Base-by-base conservation (phyloP, 2,888 invertebrate species). In the Acutogordius australiensis region DNA sequence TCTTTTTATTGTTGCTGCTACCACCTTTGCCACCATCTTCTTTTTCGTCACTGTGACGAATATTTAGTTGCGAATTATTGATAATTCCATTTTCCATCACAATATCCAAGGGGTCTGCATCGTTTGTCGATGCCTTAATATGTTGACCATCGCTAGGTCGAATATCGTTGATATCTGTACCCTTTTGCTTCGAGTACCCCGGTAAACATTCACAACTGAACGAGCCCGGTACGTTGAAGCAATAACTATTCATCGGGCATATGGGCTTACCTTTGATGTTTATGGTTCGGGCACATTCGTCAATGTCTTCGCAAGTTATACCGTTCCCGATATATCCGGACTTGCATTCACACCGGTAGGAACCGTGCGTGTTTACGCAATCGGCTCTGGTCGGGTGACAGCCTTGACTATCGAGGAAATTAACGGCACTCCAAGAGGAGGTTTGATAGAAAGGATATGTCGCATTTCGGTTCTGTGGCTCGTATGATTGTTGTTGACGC, bases 191-290 rank as follows among this genome's bases (percentile, higher is more conserved):
- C 28, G 28, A 4, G 23, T 18, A 57, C 18, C 58, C 58, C 13
- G 58, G 58, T 18, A 29, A 18, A 30, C 58, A 57, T 57, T 57
- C 13, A 29, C 58, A 57, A 57, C 4, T 23, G 30, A 57, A 57
- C 29, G 58, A 57, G 13, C 30, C 30, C 23, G 29, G 28, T 18
- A 18, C 13, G 13, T 28, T 28, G 29, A 57, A 28, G 23, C 58
- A 57, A 8, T 28, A n/a, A 8, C 28, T 28, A 29, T 57, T 57
- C 4, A 4, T 8, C 27, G 13, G 28, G 29, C 30, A 30, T 2
- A 29, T 8, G 30, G 29, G 23, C 4, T 23, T 51, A 23, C 27
- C 51, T 18, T 8, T 18, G 27, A 51, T 18, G 4, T 28, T 4
- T n/a, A 29, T 57, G 27, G 23, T 23, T 51, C 23, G 51, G 4